Conservation (phyloP, 2,888 invertebrate genomes). For the Cremastobaeus sp. region DNA sequence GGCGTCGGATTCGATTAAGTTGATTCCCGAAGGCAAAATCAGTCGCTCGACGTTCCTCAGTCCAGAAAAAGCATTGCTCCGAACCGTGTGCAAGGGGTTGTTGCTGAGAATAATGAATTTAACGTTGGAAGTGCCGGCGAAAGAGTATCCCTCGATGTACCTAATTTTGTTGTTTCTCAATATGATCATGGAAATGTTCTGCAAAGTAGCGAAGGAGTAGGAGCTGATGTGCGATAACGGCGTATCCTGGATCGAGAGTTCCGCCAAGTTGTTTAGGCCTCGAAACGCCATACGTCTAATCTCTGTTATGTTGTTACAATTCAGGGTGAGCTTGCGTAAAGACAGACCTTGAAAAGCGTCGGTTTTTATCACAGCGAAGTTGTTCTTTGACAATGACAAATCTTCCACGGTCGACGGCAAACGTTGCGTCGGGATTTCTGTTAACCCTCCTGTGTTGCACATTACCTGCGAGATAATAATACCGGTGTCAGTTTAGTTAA, state of each 20-base stretch:
- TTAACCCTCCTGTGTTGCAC: constrained; percentile 91
- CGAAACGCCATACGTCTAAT: constrained; percentile 93
- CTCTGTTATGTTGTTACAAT: constrained; percentile 90
- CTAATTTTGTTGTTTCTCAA: constrained; percentile 84
- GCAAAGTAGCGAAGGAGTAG: constrained; percentile 90
- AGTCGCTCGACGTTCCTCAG: constrained; percentile 90
- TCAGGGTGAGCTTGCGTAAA: constrained; percentile 89
- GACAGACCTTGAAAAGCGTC: constrained; percentile 91
- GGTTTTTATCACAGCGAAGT: constrained; percentile 88
- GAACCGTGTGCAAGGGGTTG: constrained; percentile 90
- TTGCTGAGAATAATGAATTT: constrained; percentile 89
- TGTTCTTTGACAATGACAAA: constrained; percentile 90
- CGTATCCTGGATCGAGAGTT: constrained; percentile 91
- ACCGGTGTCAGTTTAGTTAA: constrained; percentile 9
- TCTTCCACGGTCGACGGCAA: constrained; percentile 90
- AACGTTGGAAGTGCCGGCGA: constrained; percentile 91
- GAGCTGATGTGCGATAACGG: constrained; percentile 88
- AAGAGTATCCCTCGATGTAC: constrained; percentile 87
- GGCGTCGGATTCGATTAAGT: constrained; percentile 87
- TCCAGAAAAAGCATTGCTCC: constrained; percentile 90
- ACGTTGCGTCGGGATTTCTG: constrained; percentile 87
- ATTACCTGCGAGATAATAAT: constrained; percentile 83
- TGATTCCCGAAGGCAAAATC: constrained; percentile 89
- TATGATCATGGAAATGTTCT: constrained; percentile 83
- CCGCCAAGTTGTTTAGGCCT: constrained; percentile 87